A percentile compares a stretch with the other conserved stretches of the same genome.
Conservation (phyloP, 2,113 vertebrate genomes). For the Notechis scutatus region DNA sequence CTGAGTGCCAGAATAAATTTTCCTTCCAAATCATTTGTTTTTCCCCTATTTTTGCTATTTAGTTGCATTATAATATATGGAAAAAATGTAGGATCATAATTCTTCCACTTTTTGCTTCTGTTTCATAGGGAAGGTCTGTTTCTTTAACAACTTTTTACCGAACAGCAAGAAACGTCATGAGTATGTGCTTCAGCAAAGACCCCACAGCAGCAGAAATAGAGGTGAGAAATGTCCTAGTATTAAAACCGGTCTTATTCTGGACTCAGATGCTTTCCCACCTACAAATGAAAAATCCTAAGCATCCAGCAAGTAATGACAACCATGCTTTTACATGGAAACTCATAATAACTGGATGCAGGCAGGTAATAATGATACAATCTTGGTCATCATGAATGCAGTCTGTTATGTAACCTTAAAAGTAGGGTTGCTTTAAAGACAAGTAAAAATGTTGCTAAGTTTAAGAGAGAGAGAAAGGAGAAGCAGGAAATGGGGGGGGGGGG, state of each 20-base stretch:
- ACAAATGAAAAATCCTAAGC: neutral
- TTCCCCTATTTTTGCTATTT: neutral
- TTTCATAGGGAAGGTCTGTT: conserved; percentile 93
- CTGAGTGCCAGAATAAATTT: neutral
- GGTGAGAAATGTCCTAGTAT: conserved; percentile 68
- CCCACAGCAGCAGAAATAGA: conserved; percentile 92
- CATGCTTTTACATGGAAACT: neutral
- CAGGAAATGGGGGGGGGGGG: neutral
- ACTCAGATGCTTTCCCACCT: neutral
- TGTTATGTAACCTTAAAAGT: neutral
- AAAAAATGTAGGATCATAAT: neutral
- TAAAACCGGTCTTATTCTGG: neutral
- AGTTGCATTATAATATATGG: neutral
- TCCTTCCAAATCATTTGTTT: neutral
- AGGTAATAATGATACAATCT: neutral
- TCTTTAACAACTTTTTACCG: conserved; percentile 98
- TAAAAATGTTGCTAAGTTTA: neutral
- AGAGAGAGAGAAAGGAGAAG: neutral
- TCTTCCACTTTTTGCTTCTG: conserved; percentile 30
- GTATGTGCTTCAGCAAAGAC: conserved; percentile 98
- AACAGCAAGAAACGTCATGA: conserved; percentile 97
- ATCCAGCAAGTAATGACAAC: neutral
- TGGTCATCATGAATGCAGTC: neutral
- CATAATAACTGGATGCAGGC: neutral
- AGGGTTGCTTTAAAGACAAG: neutral